phyloP scores from a whole-genome alignment of 2,113 vertebrate genomes.

The Mobula hypostoma region DNA sequence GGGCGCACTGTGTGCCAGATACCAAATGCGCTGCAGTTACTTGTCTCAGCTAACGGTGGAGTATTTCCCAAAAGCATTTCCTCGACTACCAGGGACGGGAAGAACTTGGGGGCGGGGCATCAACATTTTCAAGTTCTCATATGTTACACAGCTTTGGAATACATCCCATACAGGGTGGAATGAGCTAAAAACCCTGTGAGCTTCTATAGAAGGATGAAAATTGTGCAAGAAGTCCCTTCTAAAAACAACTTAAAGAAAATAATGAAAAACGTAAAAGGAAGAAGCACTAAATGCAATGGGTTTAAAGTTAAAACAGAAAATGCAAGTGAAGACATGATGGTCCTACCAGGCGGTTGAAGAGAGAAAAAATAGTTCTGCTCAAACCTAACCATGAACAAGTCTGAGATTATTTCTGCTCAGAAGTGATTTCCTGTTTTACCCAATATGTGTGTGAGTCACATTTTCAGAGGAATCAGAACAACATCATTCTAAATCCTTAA shows the following conservation, averaged over 20 bases:
- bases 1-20: no score
- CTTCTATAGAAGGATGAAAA: neutral
- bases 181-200: neutral
- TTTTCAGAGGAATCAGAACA: neutral
- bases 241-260: neutral
- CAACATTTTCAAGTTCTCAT: no score
- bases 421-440: neutral
- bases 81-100: no score
- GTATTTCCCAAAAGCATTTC: no score
- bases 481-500: slow-evolving; percentile 2
- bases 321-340: neutral
- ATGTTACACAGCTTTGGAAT: no score
- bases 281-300: neutral
- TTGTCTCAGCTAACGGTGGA: no score
- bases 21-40: no score
- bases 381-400: neutral
- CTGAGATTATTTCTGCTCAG: neutral
- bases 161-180: neutral
- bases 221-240: neutral
- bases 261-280: neutral
- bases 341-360: neutral
- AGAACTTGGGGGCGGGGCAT: no score
- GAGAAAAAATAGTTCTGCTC: neutral
- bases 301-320: neutral
- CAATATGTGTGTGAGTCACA: neutral